These are phyloP conservation scores for Trichogramma pretiosum DNA, from an alignment of 1,140 invertebrate genomes.

Conservation along the genomic window DNA sequence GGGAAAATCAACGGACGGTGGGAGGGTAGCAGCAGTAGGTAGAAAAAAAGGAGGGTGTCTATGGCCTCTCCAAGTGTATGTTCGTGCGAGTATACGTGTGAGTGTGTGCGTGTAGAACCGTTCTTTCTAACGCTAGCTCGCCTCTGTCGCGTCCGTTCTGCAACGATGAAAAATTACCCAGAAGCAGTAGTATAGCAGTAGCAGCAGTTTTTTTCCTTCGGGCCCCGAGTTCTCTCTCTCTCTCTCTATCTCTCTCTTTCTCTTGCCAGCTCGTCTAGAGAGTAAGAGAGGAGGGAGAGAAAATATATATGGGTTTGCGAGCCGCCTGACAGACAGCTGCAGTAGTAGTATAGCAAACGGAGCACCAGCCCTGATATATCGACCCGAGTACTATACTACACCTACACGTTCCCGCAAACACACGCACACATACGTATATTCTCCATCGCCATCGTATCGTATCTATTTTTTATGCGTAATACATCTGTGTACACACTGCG, in stretches of 20 bases:
- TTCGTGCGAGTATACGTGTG: conserved; percentile 6
- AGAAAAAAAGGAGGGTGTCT: not conserved
- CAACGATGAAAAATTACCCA: conserved; percentile 45
- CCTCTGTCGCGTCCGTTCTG: conserved; percentile 33
- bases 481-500: not conserved
- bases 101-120: conserved; percentile 19
- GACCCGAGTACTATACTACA: conserved; percentile 27
- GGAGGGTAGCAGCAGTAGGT: conserved; percentile 1
- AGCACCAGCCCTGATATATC: conserved; percentile 39
- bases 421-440: not conserved
- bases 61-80: conserved; percentile 5
- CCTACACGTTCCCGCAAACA: no score
- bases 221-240: no score
- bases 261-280: no score
- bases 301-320: conserved; percentile 5
- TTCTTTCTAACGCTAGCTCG: conserved; percentile 1
- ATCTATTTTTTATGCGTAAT: no score
- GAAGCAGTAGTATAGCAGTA: conserved; percentile 33
- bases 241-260: no score
- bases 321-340: conserved; percentile 42
- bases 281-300: no score
- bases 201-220: conserved; percentile 31
- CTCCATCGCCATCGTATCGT: no score
- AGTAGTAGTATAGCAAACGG: conserved; percentile 20
- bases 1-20: conserved; percentile 2